Conservation (phyloP, 2,113 vertebrate species). For the Uria lomvia region DNA sequence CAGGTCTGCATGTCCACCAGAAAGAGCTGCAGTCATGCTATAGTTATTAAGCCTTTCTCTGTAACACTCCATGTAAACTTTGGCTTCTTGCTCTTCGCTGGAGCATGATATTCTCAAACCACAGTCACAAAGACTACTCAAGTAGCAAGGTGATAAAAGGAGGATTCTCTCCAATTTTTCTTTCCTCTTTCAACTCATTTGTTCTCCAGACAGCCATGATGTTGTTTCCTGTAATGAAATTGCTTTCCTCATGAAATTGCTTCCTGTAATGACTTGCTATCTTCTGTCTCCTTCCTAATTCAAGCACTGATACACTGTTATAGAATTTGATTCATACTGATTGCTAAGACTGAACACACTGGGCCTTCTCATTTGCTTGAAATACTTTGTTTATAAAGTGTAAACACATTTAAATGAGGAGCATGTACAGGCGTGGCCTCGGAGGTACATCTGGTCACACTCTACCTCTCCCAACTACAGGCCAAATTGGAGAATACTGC, state of each 20-base stretch:
- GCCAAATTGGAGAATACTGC: neutral
- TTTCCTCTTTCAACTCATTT: neutral
- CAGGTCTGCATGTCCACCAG: neutral
- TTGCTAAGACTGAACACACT: neutral
- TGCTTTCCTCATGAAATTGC: neutral
- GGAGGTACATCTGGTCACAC: neutral
- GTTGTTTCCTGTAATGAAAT: neutral
- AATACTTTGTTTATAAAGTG: neutral
- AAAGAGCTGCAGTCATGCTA: neutral
- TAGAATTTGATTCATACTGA: neutral
- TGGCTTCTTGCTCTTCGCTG: neutral
- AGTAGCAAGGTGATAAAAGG: neutral
- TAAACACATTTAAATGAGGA: slow-evolving; percentile 4
- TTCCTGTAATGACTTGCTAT: neutral
- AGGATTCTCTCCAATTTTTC: neutral
- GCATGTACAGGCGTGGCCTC: neutral
- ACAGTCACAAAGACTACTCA: neutral
- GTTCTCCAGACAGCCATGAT: neutral
- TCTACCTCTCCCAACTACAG: neutral
- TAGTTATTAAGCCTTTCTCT: neutral
- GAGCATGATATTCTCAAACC: neutral
- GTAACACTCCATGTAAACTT: neutral
- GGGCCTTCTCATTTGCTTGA: neutral
- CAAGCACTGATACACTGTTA: neutral
- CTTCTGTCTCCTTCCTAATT: neutral